A percentile compares a stretch with the other conserved stretches of the same genome.
phyloP scores from a whole-genome alignment of 2,797 vertebrate genomes.

The Molossus molossus region DNA sequence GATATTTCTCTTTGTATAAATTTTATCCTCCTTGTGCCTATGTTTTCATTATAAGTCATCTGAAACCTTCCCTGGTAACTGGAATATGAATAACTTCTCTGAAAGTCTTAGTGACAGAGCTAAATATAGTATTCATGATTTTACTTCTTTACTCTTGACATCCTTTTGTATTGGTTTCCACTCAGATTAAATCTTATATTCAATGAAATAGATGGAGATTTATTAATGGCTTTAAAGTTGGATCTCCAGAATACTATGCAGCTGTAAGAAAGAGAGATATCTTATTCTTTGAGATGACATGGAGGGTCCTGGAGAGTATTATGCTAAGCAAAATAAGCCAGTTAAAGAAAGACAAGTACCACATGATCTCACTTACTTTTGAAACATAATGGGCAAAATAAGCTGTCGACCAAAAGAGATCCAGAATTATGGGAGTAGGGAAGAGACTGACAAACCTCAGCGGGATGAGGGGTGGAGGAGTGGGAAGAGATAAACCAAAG shows the following conservation, averaged over 20 bases:
- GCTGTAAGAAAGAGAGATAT: too few species aligned
- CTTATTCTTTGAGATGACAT: too few species aligned
- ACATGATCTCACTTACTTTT: too few species aligned
- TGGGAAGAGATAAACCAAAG: too few species aligned
- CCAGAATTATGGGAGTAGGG: too few species aligned
- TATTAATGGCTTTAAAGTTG: conserved; percentile 15
- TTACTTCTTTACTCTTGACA: conserved; percentile 25
- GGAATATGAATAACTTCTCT: conserved; percentile 43
- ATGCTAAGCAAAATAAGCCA: too few species aligned
- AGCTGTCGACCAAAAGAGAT: too few species aligned
- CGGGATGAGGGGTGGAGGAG: too few species aligned
- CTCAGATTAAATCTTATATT: conserved; percentile 41
- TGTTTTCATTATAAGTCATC: conserved; percentile 54
- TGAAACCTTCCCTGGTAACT: conserved; percentile 24
- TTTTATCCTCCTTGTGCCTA: conserved; percentile 26
- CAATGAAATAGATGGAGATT: conserved; percentile 16
- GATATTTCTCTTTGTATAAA: conserved; percentile 33
- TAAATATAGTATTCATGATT: background rate
- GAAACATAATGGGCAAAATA: too few species aligned
- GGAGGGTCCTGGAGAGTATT: too few species aligned
- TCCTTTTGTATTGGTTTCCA: conserved; percentile 40
- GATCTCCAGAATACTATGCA: background rate
- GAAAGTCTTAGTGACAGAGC: conserved; percentile 14
- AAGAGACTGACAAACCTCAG: too few species aligned
- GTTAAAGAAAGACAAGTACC: too few species aligned